Base-by-base conservation (phyloP, 2,797 vertebrate genomes). In the Arremon brunneinucha region DNA sequence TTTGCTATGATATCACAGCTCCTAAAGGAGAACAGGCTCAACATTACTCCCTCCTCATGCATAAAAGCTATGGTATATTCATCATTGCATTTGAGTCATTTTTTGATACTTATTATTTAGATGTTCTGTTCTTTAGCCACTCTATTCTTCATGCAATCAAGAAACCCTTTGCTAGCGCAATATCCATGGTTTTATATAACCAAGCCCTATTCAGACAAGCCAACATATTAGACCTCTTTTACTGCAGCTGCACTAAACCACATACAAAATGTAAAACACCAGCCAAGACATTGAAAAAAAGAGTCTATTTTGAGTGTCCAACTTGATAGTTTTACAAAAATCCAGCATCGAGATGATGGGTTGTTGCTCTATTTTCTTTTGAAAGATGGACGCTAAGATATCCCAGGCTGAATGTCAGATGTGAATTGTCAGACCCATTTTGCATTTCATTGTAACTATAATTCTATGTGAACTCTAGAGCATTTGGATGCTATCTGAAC, bases 211-310 rank as follows among this genome's bases (percentile, higher is more conserved):
- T 95, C 74, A 94, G 55, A 69, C 64, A 68, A 94, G 75, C 88
- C 92, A 95, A 83, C 53, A 27, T 83, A 56, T 81, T 72, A 95
- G 83, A 93, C 83, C 77, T 90, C 41, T 94, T 91, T 82, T 91
- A 84, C 91, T 84, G 93, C 96, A 96, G 93, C 95, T 96, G 95
- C 90, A 75, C 64, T 85, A 91, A 93, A 69, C 70, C 37, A 34
- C 55, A 69, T 69, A 57, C 47, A 87, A 83, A 95, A 89, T 76
- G 27, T 35, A 82, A 69, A 95, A 52, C 63, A 59, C 21, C 46
- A 62, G 83, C 93, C 91, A 95, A 95, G 44, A 44, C 19, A 60
- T 0, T 49, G 11, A 78, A 84, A 23, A 65, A 74, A 77, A 24
- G 24, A 24, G 24, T 12, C 57, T 91, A 67, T 90, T 95, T 87